These are phyloP conservation scores for Cynopterus sphinx DNA, from an alignment of 2,797 vertebrate species.

Conservation along the genomic window DNA sequence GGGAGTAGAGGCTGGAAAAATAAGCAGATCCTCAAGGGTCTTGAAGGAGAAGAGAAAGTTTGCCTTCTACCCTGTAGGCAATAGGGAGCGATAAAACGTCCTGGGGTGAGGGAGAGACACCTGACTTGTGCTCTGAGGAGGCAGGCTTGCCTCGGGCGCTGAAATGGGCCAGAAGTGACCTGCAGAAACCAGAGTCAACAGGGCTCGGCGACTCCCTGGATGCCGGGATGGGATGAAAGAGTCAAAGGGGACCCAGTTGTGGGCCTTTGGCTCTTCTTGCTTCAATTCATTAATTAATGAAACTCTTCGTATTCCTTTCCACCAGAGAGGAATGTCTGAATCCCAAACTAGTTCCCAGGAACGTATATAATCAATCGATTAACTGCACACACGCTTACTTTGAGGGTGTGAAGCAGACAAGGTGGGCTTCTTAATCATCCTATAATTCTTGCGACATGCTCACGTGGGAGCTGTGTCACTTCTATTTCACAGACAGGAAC, in stretches of 20 bases:
- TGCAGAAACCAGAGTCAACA: background rate
- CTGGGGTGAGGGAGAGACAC: background rate
- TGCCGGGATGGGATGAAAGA: background rate
- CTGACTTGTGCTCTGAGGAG: background rate
- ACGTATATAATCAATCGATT: background rate
- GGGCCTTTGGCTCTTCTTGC: background rate
- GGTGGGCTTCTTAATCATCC: background rate
- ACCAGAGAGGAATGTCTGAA: background rate
- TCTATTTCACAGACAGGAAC: background rate
- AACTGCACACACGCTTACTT: background rate
- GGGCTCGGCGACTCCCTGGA: background rate
- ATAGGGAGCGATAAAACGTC: background rate
- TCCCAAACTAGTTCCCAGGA: constrained; percentile 25
- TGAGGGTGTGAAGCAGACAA: background rate
- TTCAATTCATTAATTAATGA: background rate
- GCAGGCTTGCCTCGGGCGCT: background rate
- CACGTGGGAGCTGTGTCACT: background rate
- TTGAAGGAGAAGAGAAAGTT: background rate
- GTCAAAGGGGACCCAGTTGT: constrained; percentile 1
- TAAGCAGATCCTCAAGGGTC: background rate
- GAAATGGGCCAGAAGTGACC: background rate
- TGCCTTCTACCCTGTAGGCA: background rate
- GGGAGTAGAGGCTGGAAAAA: background rate
- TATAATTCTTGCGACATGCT: background rate
- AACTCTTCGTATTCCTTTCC: background rate